Evolutionary conservation across 2,113 vertebrate species (phyloP), one percentile per base, ranked within the genome.

Genomic region (Peucedramus taeniatus): DNA sequence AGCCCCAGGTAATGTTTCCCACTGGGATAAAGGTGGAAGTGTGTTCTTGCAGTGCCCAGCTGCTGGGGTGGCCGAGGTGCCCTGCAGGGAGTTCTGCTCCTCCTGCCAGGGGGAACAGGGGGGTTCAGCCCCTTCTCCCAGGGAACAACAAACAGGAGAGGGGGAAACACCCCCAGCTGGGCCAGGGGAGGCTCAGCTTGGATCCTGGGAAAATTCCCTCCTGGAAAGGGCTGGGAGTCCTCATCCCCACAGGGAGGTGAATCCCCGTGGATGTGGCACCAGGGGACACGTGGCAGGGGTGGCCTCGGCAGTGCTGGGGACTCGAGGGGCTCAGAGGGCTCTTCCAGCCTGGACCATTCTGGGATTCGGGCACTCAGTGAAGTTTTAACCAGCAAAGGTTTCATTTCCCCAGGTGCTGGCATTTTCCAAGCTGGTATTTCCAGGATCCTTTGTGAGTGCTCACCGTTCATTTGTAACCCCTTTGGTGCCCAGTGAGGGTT

Each of bases 181-280:
- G 65, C 54, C 54, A 50, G 54, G 35, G 14, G 7, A 81, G 53
- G 10, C 1, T 2, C 10, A 28, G 53, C 3, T 4, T 7, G 40
- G 33, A 2, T 3, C 4, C 2, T 3, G 30, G 28, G 19, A 13
- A 6, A 28, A 28, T 42, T 15, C 31, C 45, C 2, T 3, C 37
- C 13, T 21, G 24, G 33, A 1, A 37, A 51, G 20, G 24, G 45
- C 15, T 24, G 54, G 47, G 22, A 20, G 21, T 21, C 3, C 15
- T 10, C 63, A 27, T 3, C 3, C 33, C 50, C 16, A 40, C 15
- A 10, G 26, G 21, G 17, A 6, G 5, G 9, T 2, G 2, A 20
- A 9, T 13, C 33, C 56, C 27, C 11, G 35, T 7, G 47, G 10
- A 13, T 7, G 56, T 37, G 66, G 37, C 56, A 16, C 56, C 1